These are phyloP conservation scores for Himalopsyche kuldschensis DNA, from an alignment of 2,888 invertebrate genomes.

Conservation along the genomic window DNA sequence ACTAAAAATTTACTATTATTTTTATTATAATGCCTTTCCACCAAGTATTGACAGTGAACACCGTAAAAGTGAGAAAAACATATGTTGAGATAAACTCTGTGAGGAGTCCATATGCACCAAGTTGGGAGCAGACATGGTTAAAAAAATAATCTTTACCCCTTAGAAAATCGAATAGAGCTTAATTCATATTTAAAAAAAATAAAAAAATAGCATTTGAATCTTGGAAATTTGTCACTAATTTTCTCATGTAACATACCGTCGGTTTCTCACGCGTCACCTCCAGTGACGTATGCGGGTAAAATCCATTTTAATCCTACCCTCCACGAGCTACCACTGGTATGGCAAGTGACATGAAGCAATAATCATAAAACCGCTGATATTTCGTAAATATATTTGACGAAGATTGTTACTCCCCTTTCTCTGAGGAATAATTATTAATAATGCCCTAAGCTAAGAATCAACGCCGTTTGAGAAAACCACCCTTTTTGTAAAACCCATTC, in stretches of 20 bases:
- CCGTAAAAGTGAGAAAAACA: no score
- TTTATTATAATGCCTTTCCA: no score
- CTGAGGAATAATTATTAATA: background rate
- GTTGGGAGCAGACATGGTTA: no score
- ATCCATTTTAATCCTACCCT: constrained; percentile 9
- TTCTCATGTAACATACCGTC: background rate
- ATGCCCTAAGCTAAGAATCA: background rate
- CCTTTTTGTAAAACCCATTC: background rate
- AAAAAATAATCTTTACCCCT: no score
- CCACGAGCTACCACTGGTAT: constrained; percentile 9
- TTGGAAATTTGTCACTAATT: background rate
- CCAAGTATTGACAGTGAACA: no score
- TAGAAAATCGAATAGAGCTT: no score
- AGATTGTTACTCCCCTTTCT: background rate
- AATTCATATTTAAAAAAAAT: no score
- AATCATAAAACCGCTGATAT: constrained; percentile 34
- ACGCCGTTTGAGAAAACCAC: background rate
- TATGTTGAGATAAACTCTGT: no score
- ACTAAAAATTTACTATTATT: no score
- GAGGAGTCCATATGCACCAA: no score
- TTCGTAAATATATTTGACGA: constrained; percentile 21
- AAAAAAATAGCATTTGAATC: no score
- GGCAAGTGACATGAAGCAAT: constrained; percentile 21
- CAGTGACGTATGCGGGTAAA: constrained; percentile 9
- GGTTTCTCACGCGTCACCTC: constrained; percentile 2